Evolutionary conservation across 2,797 vertebrate genomes (phyloP), one percentile per base, ranked within the genome.

Genomic region (Macropodus opercularis): DNA sequence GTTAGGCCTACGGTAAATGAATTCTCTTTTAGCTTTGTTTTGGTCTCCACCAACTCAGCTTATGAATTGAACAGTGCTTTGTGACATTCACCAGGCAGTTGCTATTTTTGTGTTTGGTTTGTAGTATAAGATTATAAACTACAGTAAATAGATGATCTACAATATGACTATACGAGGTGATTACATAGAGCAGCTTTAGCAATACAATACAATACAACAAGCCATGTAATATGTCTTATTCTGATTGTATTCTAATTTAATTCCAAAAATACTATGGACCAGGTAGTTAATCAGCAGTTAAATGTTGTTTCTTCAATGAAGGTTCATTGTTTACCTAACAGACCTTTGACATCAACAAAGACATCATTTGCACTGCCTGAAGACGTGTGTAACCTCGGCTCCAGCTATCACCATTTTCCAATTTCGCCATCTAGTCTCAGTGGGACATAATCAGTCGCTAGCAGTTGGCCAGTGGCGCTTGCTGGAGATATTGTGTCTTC

Each of bases 401-500:
- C 51, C 41, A n/a, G 49, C 76, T 79, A 72, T 65, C 61, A 60
- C 43, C 61, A 38, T 75, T 83, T 82, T 82, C 69, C 81, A 85
- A 77, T 87, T 87, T 79, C 12, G 6, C 67, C 75, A 56, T 75
- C 67, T 18, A 41, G 46, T 66, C 70, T 81, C 66, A 32, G 49
- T 51, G 69, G 75, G 71, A 70, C 77, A 47, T 82, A 81, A 85
- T 88, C 75, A 83, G 79, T 56, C 41, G 43, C 69, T 26, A 63
- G 75, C 76, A 65, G 72, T 83, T 77, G 78, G 87, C 85, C 80
- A 26, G 57, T 76, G 85, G 82, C 75, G 40, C 81, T 68, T 34
- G 18, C 56, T 29, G 43, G 50, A 54, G 69, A 83, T 79, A 61
- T 73, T 64, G 69, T 68, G 63, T 84, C 81, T 66, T 49, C 22